A percentile compares a stretch with the other conserved stretches of the same genome.
Evolutionary conservation across 2,797 vertebrate species (phyloP).

Genomic region (Poeciliopsis gracilis): DNA sequence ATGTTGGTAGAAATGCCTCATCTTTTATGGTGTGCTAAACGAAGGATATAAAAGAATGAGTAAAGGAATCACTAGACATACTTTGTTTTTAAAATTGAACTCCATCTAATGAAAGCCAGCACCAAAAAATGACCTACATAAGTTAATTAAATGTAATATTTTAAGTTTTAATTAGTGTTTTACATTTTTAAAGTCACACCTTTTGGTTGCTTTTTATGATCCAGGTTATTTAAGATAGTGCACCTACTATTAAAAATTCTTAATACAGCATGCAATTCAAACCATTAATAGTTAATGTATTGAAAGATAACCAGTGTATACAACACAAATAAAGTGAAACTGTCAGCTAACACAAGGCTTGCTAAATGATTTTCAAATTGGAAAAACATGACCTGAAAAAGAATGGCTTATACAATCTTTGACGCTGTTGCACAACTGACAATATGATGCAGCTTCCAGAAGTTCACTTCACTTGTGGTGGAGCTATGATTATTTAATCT

Average conservation of each 20-base stretch:
- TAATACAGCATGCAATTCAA: not conserved
- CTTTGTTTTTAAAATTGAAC: constrained; percentile 33
- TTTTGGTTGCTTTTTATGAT: not conserved
- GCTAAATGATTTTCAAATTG: not conserved
- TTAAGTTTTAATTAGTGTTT: constrained; percentile 66
- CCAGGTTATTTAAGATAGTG: not conserved
- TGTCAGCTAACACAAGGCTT: not conserved
- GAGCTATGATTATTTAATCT: not conserved
- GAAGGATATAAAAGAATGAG: constrained; percentile 34
- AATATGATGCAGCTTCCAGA: not conserved
- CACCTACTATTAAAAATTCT: not conserved
- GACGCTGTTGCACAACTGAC: not conserved
- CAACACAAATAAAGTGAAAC: not conserved
- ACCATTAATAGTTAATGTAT: not conserved
- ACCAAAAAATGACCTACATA: constrained; percentile 57
- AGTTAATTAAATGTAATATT: constrained; percentile 70
- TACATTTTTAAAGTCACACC: constrained; percentile 9
- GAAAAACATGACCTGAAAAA: not conserved
- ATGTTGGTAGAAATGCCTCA: constrained; percentile 45
- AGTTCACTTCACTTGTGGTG: not conserved
- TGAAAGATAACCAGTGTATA: not conserved
- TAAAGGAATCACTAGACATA: constrained; percentile 43
- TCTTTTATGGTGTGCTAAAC: constrained; percentile 60
- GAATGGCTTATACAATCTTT: not conserved
- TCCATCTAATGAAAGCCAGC: constrained; percentile 57